Conservation (phyloP, 2,797 vertebrate species). For the Myiotriccus ornatus region DNA sequence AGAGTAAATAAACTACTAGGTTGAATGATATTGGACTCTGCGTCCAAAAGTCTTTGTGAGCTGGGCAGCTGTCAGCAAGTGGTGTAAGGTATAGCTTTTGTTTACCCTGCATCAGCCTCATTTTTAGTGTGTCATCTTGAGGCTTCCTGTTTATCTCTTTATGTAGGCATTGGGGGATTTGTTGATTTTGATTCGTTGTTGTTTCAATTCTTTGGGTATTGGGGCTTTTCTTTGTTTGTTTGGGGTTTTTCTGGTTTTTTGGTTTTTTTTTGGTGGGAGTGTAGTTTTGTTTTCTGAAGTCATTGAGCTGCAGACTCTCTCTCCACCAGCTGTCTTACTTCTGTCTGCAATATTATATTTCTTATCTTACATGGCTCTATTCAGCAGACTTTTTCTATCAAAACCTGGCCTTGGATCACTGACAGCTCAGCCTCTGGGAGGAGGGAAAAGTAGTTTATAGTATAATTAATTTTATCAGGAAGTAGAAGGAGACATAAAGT, state of each 20-base stretch:
- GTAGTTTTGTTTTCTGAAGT: not conserved
- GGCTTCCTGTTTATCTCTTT: not conserved
- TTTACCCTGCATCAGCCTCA: not conserved
- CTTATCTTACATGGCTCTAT: not conserved
- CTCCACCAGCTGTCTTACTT: not conserved
- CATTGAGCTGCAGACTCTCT: not conserved
- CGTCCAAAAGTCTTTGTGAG: not conserved
- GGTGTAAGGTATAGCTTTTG: not conserved
- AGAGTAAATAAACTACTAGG: not conserved
- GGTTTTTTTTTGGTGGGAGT: fast-evolving
- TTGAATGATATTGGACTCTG: not conserved
- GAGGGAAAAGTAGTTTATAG: not conserved
- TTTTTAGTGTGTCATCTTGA: not conserved
- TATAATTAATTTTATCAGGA: not conserved
- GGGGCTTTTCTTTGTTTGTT: too few species aligned
- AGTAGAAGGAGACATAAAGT: not conserved
- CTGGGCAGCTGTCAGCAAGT: not conserved
- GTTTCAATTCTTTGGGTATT: not conserved
- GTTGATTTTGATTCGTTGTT: not conserved
- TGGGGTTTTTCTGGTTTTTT: not conserved
- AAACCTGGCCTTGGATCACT: not conserved
- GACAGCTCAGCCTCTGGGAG: not conserved
- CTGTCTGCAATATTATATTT: not conserved
- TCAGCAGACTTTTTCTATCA: not conserved
- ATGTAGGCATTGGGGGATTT: fast-evolving